phyloP scores from a whole-genome alignment of 2,113 vertebrate species.

The Sebastes schlegelii region DNA sequence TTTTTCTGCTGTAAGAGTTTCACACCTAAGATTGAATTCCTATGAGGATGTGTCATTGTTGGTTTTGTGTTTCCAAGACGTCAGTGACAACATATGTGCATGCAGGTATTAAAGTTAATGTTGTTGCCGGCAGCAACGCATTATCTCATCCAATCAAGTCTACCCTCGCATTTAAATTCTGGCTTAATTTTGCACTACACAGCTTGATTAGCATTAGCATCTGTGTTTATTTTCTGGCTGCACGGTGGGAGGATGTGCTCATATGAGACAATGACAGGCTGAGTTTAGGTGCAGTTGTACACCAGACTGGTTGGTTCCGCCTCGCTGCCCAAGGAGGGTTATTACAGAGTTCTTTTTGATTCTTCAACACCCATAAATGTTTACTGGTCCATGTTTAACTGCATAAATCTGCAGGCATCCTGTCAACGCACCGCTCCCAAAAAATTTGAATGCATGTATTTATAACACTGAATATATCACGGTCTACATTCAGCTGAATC shows the following conservation, averaged over 20 bases:
- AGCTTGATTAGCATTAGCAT: constrained; percentile 8
- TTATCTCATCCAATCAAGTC: constrained; percentile 8
- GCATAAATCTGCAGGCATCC: neutral
- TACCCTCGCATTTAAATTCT: neutral
- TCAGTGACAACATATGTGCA: neutral
- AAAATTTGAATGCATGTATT: constrained; percentile 27
- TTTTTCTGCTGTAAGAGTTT: constrained; percentile 44
- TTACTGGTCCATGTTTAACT: constrained; percentile 42
- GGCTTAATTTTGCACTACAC: neutral
- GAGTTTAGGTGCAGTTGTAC: constrained; percentile 28
- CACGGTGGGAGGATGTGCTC: neutral
- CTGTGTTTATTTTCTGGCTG: neutral
- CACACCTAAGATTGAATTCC: constrained; percentile 42
- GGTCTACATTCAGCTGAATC: constrained; percentile 1
- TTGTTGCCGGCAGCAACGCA: neutral
- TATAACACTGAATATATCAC: constrained; percentile 14
- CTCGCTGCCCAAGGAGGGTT: constrained; percentile 24
- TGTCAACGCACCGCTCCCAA: constrained; percentile 33
- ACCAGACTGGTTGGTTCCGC: constrained; percentile 29
- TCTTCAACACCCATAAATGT: constrained; percentile 45
- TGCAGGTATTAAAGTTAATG: neutral
- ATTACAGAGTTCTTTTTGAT: constrained; percentile 47
- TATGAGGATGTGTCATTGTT: constrained; percentile 32
- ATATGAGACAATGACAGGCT: constrained; percentile 30
- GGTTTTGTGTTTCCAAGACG: constrained; percentile 25